Conservation (phyloP, 2,888 invertebrate species). For the Sturmia bella region DNA sequence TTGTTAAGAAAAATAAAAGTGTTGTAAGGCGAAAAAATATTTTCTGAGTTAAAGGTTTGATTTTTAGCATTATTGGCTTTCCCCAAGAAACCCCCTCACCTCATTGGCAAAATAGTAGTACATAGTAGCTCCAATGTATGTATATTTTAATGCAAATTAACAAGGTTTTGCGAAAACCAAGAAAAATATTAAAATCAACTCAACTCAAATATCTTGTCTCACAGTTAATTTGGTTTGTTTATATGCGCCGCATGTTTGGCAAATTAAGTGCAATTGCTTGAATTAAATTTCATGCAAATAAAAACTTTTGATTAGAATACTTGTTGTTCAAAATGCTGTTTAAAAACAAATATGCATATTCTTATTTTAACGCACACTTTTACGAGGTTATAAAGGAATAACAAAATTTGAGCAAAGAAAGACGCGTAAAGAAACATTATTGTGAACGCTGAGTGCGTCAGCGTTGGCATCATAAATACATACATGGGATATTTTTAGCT, state of each 20-base stretch:
- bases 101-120: no score
- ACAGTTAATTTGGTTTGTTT: conserved; percentile 62
- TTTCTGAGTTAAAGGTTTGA: no score
- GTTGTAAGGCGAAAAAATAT: no score
- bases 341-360: conserved; percentile 2
- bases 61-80: no score
- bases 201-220: conserved; percentile 41
- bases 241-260: conserved; percentile 71
- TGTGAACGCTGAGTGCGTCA: not conserved
- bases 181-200: conserved; percentile 4
- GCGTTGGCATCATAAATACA: not conserved
- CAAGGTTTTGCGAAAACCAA: not conserved
- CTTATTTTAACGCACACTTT: conserved; percentile 11
- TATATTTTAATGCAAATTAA: no score
- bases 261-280: conserved; percentile 81
- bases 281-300: conserved; percentile 81
- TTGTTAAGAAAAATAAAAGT: no score
- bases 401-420: conserved; percentile 7
- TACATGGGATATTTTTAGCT: conserved; percentile 16
- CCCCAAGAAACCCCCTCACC: no score
- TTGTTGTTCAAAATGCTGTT: conserved; percentile 57
- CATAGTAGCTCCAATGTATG: no score
- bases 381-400: conserved; percentile 5
- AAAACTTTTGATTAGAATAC: conserved; percentile 76
- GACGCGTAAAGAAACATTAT: not conserved